Base-by-base conservation (phyloP, 2,888 invertebrate species). In the Pheosia gnoma region DNA sequence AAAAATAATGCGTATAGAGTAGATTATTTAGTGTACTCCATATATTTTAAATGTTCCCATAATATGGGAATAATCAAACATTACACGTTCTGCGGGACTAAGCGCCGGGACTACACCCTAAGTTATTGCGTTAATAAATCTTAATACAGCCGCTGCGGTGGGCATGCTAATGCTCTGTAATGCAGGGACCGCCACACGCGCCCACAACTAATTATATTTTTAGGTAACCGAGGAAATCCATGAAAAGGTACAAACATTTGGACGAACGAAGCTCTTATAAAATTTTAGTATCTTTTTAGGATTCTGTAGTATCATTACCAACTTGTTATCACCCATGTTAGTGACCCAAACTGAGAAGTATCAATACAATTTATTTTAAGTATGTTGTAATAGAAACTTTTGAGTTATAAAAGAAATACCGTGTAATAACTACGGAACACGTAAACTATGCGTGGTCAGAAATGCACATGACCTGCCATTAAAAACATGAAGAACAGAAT, bases 111-210 rank as follows among this genome's bases (percentile, higher is more conserved):
- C 69, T 71, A 70, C 71, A 54, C 72, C 75, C 75, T 78, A 78
- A 80, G 74, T 78, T 81, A 77, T 80, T 73, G 71, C 74, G 72
- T 74, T 75, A 82, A 83, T 83, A 83, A 83, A 83, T 83, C 84
- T 83, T 80, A 82, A 83, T 83, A 75, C 76, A 71, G 60, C 57
- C 71, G 64, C 61, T 56, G 67, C 70, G 70, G 72, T 45, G 69
- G 71, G 75, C 75, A 78, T 79, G 79, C 75, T 81, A 82, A 82
- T 83, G 79, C 66, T 60, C 69, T 66, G 66, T 82, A 80, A 82
- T 82, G 76, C 73, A 77, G 85, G 79, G 83, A 68, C 73, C 78
- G 66, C 59, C 67, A 59, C 59, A 59, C 56, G 43, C 63, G 61
- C 60, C 66, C 65, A 68, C 57, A 67, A 61, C 64, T 72, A 68